Base-by-base conservation (phyloP, 2,888 invertebrate species). In the Gastrophysa polygoni region DNA sequence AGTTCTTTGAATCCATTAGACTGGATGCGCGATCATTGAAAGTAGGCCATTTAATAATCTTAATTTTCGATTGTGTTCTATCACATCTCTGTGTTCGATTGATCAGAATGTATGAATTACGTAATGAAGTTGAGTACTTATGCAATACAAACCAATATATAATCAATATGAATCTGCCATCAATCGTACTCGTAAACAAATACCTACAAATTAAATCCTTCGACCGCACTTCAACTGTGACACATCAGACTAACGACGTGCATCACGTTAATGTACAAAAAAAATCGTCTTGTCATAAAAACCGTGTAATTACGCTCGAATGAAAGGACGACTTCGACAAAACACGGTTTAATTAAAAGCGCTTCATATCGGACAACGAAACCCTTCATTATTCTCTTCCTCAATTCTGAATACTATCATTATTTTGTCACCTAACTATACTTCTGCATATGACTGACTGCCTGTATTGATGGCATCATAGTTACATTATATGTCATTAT, bases 341-440 rank as follows among this genome's bases (percentile, higher is more conserved):
- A 63, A 59, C 55, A 24, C 44, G 46, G 46, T 55, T 64, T 58
- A 61, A 64, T 64, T 64, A 64, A 64, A 58, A 64, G 64, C 61
- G 46, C 47, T 58, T 61, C 64, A 63, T 59, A 61, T 55, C 54
- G 43, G n/a, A 57, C 32, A 49, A 55, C 44, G 52, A 64, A 61
- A 55, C 64, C 64, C 17, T 57, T 58, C 55, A 64, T 64, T 64
- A 64, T 61, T 61, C 57, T 58, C 60, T 50, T 32, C 57, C 16
- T 46, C 34, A 55, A 61, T 61, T 57, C 59, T 57, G 64, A 24
- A 20, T n/a, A 29, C 49, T 61, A 58, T 64, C 61, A 64, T 64
- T 64, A 64, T 64, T 64, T 61, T 64, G 64, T 61, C 64, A 64
- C 64, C 64, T 64, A 61, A 64, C 58, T 57, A 50, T 34, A 38